Percentiles rank a stretch among this genome's conserved stretches.
Evolutionary conservation across 2,797 vertebrate species (phyloP).

Genomic region (Paratrypauchen microcephalus): DNA sequence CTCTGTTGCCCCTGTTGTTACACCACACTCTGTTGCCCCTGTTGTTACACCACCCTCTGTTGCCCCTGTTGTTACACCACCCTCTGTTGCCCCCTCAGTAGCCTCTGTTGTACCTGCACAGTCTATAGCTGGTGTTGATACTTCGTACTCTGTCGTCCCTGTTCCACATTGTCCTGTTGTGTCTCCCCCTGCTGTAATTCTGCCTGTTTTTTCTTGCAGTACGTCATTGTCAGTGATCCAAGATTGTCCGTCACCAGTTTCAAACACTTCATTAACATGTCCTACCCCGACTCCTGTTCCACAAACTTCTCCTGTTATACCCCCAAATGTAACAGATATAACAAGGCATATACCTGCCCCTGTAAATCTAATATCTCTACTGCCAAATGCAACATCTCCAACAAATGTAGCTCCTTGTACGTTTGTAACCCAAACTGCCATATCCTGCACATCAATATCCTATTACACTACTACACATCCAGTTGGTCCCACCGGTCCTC

Average conservation of each 20-base stretch:
- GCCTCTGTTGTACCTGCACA: too few relatives aligned
- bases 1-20: not conserved
- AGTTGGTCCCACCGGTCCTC: slow-evolving; percentile 34
- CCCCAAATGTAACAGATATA: slow-evolving; percentile 22
- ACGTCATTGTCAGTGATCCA: slow-evolving; percentile 29
- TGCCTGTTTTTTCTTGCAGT: slow-evolving; percentile 34
- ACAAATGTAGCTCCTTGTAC: slow-evolving; percentile 52
- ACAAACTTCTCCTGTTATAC: slow-evolving; percentile 12
- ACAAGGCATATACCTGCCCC: slow-evolving; percentile 14
- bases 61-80: not conserved
- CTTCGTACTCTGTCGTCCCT: slow-evolving; percentile 4
- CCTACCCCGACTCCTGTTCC: slow-evolving; percentile 26
- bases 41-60: not conserved
- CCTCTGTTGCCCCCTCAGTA: too few relatives aligned
- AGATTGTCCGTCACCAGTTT: slow-evolving; percentile 36
- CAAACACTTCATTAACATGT: slow-evolving; percentile 28
- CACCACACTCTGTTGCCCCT: not conserved
- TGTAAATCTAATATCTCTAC: slow-evolving; percentile 31
- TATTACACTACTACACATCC: slow-evolving; percentile 70
- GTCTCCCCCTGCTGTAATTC: slow-evolving; percentile 41
- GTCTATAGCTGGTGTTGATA: not conserved
- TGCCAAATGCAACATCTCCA: slow-evolving; percentile 25
- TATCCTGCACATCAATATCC: slow-evolving; percentile 73
- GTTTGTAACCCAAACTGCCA: slow-evolving; percentile 69
- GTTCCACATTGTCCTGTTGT: slow-evolving; percentile 61